phyloP scores from a whole-genome alignment of 2,113 vertebrate species.

The Rousettus leschenaultii region DNA sequence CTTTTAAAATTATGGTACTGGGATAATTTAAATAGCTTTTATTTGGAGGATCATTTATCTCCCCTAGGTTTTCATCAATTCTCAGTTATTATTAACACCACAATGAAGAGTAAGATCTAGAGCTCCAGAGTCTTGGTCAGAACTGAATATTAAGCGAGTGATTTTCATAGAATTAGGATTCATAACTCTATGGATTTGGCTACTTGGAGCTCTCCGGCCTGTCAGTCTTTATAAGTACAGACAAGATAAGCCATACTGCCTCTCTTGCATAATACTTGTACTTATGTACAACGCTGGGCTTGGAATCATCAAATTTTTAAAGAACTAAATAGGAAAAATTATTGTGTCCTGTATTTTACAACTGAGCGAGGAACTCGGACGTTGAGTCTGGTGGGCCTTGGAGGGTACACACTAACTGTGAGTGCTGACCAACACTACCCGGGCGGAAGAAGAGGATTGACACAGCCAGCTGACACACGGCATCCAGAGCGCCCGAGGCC shows the following conservation, averaged over 20 bases:
- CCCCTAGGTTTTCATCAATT: constrained; percentile 22
- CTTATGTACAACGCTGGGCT: not conserved
- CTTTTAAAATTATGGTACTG: not conserved
- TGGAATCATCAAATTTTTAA: not conserved
- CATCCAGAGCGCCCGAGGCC: fast-evolving
- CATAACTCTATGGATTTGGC: not conserved
- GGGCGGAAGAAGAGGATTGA: fast-evolving
- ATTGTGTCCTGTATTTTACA: not conserved
- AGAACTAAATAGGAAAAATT: not conserved
- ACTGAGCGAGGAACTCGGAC: not conserved
- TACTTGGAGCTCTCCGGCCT: not conserved
- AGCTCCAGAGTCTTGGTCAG: not conserved
- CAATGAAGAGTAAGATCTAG: constrained; percentile 22
- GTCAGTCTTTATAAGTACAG: not conserved
- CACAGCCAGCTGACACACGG: not conserved
- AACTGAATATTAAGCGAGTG: not conserved
- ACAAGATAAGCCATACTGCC: not conserved
- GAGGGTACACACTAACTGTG: not conserved
- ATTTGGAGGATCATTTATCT: constrained; percentile 42
- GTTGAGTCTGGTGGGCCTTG: not conserved
- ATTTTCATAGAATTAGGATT: constrained; percentile 37
- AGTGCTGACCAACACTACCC: not conserved
- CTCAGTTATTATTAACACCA: not conserved
- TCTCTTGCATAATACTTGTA: not conserved
- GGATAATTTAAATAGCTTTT: not conserved